Evolutionary conservation across 2,797 vertebrate genomes (phyloP), one percentile per base, ranked within the genome.

Genomic region (Pseudochirops corinnae): DNA sequence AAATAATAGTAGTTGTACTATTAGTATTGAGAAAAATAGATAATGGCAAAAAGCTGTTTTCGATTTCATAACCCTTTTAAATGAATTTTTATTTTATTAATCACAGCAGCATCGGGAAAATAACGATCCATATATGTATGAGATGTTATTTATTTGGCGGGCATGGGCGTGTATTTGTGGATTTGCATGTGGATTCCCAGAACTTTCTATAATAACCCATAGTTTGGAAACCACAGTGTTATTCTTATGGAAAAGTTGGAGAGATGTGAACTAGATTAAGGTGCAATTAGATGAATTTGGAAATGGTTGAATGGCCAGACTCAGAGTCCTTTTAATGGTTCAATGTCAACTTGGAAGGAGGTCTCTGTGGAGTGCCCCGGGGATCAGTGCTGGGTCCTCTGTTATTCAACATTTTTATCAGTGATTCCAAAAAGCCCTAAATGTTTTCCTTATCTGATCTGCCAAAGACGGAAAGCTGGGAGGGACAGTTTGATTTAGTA

Each of bases 81-180:
- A 95, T 93, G 56, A 93, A 56, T 55, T 14, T 93, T 53, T 26
- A 95, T 96, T 96, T 93, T 94, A 5, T 96, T 96, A 91, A 93
- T 93, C 56, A 94, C 94, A 92, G 90, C 56, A 46, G 74, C 91
- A 94, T 87, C 96, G 97, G 56, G 93, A 92, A 96, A 96, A 94
- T 33, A 94, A 28, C 53, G 55, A 82, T 94, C 90, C 11, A 46
- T 91, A 94, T 24, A 87, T 56, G 6, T 93, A 28, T 95, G 56
- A 93, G 5, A 93, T 94, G 24, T 96, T 96, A 39, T 46, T 87
- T 87, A 87, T 50, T 87, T 87, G 39, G 74, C 21, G 9, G 50
- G 39, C 10, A 50, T 46, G 39, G 50, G 26, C 50, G 39, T 1
- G 24, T 50, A 50, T 87, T 87, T 87, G 74, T 87, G 74, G 74